Evolutionary conservation across 2,888 invertebrate genomes (phyloP), one percentile per base, ranked within the genome.

Genomic region (Venusia cambrica): DNA sequence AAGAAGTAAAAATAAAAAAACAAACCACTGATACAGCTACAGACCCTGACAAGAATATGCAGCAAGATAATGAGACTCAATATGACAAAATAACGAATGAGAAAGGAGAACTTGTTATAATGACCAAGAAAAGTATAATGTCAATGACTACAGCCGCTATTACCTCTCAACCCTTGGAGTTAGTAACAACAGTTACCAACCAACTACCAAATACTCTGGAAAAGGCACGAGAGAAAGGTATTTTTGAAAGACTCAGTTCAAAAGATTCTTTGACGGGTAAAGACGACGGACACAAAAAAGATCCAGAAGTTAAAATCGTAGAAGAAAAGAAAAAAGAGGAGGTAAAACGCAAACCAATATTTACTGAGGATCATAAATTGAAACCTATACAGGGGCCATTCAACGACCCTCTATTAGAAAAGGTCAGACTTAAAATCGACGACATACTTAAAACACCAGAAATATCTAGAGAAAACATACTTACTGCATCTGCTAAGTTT

Each of bases 81-180:
- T 85, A 79, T 45, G 87, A 88, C 38, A 85, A 83, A 59, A 54
- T 65, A 5, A 69, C 70, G n/a, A 75, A 75, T 44, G 77, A 76
- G 7, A 77, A 75, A 48, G 78, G 76, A 9, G 84, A 84, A 37
- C 55, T 88, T 6, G 76, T 88, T 3, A 76, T 87, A 30, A 52
- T 88, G 30, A 87, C 87, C 0, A 88, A 87, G 57, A 83, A 84
- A 53, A 88, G 70, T 44, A 74, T 89, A 9, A 77, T 89, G 19
- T 89, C 89, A 7, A 89, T 89, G 89, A 89, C 89, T 5, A 89
- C 89, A 2, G 89, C 89, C 8, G 89, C 89, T 3, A 89, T 89
- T 28, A 88, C 89, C 28, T 80, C 89, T 3, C 89, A 89, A 40
- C 89, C 89, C 1, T 64, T 89, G 38, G 87, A 89, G 63, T 78